These are phyloP conservation scores for Eupsittula cactorum DNA, from an alignment of 2,113 vertebrate genomes.

Conservation along the genomic window DNA sequence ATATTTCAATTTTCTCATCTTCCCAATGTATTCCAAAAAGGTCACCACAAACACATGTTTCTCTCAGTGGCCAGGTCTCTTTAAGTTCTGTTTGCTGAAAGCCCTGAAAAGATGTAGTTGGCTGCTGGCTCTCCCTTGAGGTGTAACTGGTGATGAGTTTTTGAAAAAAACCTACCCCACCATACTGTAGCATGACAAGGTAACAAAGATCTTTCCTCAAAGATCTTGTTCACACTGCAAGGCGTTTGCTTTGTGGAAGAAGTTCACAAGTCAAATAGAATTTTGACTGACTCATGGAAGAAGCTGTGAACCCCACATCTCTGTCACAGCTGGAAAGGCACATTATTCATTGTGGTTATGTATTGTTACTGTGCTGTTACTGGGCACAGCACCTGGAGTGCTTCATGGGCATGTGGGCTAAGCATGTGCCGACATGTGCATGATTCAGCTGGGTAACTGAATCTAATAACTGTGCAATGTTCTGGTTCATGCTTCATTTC, in stretches of 20 bases:
- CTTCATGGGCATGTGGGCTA: neutral
- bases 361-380: neutral
- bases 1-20: neutral
- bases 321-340: rapidly evolving
- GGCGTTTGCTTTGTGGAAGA: neutral
- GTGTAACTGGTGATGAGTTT: neutral
- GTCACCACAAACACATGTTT: neutral
- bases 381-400: neutral
- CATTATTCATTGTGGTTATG: neutral
- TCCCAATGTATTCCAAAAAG: neutral
- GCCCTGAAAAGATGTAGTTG: neutral
- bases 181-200: neutral
- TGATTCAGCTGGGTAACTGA: neutral
- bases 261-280: neutral
- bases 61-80: neutral
- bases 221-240: neutral
- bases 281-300: neutral
- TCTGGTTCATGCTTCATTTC: neutral
- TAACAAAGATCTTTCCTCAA: neutral
- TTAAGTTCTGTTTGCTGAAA: neutral
- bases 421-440: neutral
- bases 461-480: neutral
- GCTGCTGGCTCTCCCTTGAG: neutral
- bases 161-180: rapidly evolving
- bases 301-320: neutral